Evolutionary conservation across 2,888 invertebrate species (phyloP), one percentile per base, ranked within the genome.

Genomic region (Pilophorus perplexus): DNA sequence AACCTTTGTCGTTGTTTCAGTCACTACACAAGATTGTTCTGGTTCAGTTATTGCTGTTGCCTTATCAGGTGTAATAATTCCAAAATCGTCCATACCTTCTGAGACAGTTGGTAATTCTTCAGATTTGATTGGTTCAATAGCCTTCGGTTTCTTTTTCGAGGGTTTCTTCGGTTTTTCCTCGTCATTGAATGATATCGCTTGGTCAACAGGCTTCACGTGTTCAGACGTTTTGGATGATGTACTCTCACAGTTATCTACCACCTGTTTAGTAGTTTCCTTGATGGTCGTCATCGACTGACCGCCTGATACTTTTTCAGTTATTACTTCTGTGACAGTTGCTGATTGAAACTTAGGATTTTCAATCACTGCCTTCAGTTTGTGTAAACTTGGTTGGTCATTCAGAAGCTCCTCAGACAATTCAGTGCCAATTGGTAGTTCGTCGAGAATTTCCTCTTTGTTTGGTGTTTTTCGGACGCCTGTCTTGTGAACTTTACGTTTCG

Each of bases 401-500:
- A 62, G 44, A 12, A 59, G 5, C 10, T 60, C 60, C 10, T 60
- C 44, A 44, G 33, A 12, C 3, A 60, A 16, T 10, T 46, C 46
- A 14, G 60, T 60, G 14, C 46, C 37, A 74, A 64, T 74, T 71
- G 72, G 74, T 74, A 67, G 71, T 75, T 54, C 74, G 38, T 67
- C 67, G 12, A 65, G n/a, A 14, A 28, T 14, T 20, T 38, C 42
- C 23, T 64, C 40, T 12, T n/a, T n/a, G n/a, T n/a, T n/a, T n/a
- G n/a, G n/a, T n/a, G n/a, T n/a, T n/a, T n/a, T n/a, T n/a, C n/a
- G n/a, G n/a, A n/a, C n/a, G n/a, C n/a, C n/a, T n/a, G n/a, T 75
- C 71, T 78, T 82, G 1, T 80, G 77, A 2, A 77, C 76, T 0
- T 79, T 79, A 67, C 38, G 50, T 78, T 81, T 80, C n/a, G 76